These are phyloP conservation scores for Gobionotothen gibberifrons DNA, from an alignment of 2,797 vertebrate genomes.

Conservation along the genomic window DNA sequence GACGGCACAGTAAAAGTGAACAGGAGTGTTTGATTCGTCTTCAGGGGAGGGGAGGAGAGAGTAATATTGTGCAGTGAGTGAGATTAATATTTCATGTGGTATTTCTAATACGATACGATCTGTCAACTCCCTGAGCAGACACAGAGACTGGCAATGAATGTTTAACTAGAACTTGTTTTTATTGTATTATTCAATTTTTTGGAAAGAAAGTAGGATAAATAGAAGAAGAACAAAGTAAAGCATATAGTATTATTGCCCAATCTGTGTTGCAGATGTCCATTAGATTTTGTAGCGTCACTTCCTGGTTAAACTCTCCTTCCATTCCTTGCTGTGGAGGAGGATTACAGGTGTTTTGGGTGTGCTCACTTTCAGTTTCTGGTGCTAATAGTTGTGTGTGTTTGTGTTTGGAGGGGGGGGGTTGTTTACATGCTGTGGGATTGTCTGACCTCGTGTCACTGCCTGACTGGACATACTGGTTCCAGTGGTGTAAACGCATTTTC, in stretches of 20 bases:
- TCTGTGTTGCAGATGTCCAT: background rate
- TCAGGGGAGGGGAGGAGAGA: background rate
- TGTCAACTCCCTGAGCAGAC: no score
- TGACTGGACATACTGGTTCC: background rate
- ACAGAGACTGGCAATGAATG: no score
- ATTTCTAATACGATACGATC: no score
- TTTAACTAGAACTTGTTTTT: no score
- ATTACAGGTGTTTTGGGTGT: background rate
- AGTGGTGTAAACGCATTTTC: background rate
- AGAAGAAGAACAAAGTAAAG: background rate
- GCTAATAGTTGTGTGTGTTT: background rate
- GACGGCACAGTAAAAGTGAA: conserved; percentile 10
- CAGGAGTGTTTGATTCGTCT: conserved; percentile 12
- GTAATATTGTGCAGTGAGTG: background rate
- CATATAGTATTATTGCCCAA: background rate
- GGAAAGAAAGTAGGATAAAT: background rate
- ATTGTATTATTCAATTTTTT: no score
- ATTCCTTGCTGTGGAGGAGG: background rate
- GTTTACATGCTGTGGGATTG: background rate
- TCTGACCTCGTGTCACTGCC: background rate
- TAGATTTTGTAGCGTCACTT: background rate
- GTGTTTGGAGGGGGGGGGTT: background rate
- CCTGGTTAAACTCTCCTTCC: background rate
- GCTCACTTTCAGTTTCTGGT: background rate
- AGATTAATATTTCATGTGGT: background rate